A percentile compares a stretch with the other conserved stretches of the same genome.
Evolutionary conservation across 2,888 invertebrate species (phyloP).

Genomic region (Acrobasis repandana): DNA sequence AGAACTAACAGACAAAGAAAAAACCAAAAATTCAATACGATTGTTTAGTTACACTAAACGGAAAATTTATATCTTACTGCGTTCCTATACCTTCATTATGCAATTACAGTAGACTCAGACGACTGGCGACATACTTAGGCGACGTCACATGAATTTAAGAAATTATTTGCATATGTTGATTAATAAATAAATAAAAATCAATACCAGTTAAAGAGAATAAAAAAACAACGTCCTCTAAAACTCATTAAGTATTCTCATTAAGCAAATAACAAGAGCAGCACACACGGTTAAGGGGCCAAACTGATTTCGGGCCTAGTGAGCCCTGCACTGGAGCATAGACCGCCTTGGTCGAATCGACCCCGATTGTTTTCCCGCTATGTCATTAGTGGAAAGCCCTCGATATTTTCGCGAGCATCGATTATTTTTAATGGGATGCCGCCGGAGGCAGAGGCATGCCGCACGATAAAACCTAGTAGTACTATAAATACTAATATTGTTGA

Average conservation of each 20-base stretch:
- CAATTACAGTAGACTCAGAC: no score
- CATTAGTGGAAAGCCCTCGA: conserved; percentile 80
- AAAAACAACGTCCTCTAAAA: background rate
- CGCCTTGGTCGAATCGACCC: conserved; percentile 41
- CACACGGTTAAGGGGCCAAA: conserved; percentile 14
- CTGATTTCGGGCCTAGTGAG: conserved; percentile 27
- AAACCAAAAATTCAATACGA: no score
- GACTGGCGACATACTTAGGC: no score
- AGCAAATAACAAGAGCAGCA: background rate
- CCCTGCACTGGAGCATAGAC: conserved; percentile 29
- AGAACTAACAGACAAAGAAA: no score
- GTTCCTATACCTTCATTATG: no score
- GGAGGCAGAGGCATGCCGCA: conserved; percentile 57
- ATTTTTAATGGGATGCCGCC: conserved; percentile 78
- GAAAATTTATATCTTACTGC: no score
- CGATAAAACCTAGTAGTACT: conserved; percentile 25
- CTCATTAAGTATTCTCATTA: conserved; percentile 17
- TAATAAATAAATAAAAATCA: no score
- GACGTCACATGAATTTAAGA: no score
- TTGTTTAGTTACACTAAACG: no score
- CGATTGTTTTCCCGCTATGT: conserved; percentile 76
- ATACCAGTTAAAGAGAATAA: no score
- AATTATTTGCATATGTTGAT: no score
- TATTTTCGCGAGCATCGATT: conserved; percentile 79
- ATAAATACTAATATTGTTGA: no score